Evolutionary conservation across 2,113 vertebrate species (phyloP).

Genomic region (Chrysemys picta): DNA sequence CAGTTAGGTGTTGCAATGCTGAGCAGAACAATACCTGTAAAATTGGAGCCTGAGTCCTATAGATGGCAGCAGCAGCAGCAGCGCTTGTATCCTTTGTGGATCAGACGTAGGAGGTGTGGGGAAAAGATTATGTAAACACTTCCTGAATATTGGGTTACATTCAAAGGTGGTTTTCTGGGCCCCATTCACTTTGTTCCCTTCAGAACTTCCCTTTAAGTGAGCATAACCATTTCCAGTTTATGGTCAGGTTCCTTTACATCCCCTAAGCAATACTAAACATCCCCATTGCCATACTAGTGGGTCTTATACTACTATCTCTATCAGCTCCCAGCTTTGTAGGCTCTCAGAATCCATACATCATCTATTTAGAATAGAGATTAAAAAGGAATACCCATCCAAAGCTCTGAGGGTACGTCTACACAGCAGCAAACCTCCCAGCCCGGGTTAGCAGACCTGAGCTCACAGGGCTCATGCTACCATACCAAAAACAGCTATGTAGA

Average conservation of each 20-base stretch:
- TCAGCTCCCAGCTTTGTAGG: background rate
- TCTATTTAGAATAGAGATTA: background rate
- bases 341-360: background rate
- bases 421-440: too few relatives aligned
- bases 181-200: background rate
- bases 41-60: too few relatives aligned
- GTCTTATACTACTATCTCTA: background rate
- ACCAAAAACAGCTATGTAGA: too few relatives aligned
- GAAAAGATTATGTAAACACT: background rate
- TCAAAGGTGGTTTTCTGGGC: background rate
- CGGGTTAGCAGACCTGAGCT: too few relatives aligned
- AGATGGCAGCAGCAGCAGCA: too few relatives aligned
- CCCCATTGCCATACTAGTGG: background rate
- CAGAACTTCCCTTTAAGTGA: background rate
- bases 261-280: background rate
- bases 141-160: background rate
- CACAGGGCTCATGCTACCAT: too few relatives aligned
- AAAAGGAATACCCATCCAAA: too few relatives aligned
- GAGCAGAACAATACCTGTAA: too few relatives aligned
- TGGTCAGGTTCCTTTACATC: background rate
- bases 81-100: background rate
- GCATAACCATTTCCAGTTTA: background rate
- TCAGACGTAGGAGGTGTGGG: slow-evolving; percentile 28
- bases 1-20: too few relatives aligned
- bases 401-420: too few relatives aligned